Evolutionary conservation across 2,797 vertebrate species (phyloP), one percentile per base, ranked within the genome.

Genomic region (Mycteria americana): DNA sequence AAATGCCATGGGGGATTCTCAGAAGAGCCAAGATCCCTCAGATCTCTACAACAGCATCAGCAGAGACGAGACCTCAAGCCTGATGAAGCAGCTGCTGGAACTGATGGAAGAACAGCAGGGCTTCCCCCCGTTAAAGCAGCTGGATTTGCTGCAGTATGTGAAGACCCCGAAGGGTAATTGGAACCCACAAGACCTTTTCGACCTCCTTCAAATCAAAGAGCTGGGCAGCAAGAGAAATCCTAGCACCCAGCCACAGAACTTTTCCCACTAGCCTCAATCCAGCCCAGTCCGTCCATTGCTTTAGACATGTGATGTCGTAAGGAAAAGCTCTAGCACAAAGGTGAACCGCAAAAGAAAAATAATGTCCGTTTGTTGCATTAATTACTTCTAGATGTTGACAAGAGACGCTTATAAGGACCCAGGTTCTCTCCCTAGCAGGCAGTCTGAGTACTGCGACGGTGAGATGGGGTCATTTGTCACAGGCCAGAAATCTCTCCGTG

Each of bases 71-170:
- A 50, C 24, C 27, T 31, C 91, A 9, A 64, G 75, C 63, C 33
- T n/a, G 67, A 46, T 35, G 69, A 92, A 92, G 80, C 88, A 90
- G 92, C 89, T 74, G 72, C 37, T 93, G 82, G 89, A 69, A 35
- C 10, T 59, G 46, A 65, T 0, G 0, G 92, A 80, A 24, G 69
- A 92, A 23, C 91, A 91, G n/a, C 85, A 43, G 21, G 39, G 78
- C 23, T 76, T 73, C 50, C 60, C 69, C n/a, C 62, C 5, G 0
- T 27, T 80, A n/a, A 50, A 94, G 85, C 89, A 95, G 92, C 85
- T 17, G 70, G 65, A 76, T 51, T 57, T 84, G 48, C 85, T 93
- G 77, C 88, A 73, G 30, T 63, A 76, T 41, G 56, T 18, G 50
- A 90, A 90, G 85, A 79, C n/a, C 69, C 68, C 84, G 18, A 72